Evolutionary conservation across 1,140 invertebrate species (phyloP).

Genomic region (Vollenhovia emeryi): DNA sequence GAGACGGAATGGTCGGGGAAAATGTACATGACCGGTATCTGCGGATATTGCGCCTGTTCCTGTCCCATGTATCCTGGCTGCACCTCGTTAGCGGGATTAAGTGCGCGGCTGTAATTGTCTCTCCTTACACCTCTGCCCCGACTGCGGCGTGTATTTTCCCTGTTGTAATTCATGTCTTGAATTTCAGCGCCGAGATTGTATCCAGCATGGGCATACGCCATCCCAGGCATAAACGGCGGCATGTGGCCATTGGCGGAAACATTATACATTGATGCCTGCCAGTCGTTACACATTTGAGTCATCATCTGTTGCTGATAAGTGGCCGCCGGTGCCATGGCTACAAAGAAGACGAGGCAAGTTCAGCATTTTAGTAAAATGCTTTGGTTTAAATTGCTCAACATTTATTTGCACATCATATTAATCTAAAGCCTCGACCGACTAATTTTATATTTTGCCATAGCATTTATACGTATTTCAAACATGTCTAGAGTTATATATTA

Average conservation of each 20-base stretch:
- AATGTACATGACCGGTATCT: slow-evolving; percentile 66
- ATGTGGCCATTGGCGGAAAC: slow-evolving; percentile 71
- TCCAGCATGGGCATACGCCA: slow-evolving; percentile 68
- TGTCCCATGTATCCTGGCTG: slow-evolving; percentile 74
- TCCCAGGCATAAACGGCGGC: slow-evolving; percentile 66
- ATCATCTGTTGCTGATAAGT: slow-evolving; percentile 70
- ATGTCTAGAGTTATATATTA: background rate
- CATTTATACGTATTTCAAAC: slow-evolving; percentile 10
- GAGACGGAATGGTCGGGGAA: slow-evolving; percentile 67
- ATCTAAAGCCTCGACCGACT: background rate
- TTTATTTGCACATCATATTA: background rate
- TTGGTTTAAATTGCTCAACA: background rate
- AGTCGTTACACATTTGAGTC: slow-evolving; percentile 71
- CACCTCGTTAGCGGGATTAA: slow-evolving; percentile 76
- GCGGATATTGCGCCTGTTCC: slow-evolving; percentile 69
- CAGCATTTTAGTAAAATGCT: slow-evolving; percentile 27
- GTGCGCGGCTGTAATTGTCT: slow-evolving; percentile 74
- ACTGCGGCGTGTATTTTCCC: slow-evolving; percentile 72
- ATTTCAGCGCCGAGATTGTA: slow-evolving; percentile 70
- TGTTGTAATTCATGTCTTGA: slow-evolving; percentile 68
- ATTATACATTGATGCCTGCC: slow-evolving; percentile 70
- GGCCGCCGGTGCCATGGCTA: slow-evolving; percentile 68
- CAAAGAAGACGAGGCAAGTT: slow-evolving; percentile 31
- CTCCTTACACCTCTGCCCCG: slow-evolving; percentile 73
- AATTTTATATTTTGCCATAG: background rate